These are phyloP conservation scores for Schlechtendalia chinensis DNA, from an alignment of 1,140 invertebrate genomes.

Conservation along the genomic window DNA sequence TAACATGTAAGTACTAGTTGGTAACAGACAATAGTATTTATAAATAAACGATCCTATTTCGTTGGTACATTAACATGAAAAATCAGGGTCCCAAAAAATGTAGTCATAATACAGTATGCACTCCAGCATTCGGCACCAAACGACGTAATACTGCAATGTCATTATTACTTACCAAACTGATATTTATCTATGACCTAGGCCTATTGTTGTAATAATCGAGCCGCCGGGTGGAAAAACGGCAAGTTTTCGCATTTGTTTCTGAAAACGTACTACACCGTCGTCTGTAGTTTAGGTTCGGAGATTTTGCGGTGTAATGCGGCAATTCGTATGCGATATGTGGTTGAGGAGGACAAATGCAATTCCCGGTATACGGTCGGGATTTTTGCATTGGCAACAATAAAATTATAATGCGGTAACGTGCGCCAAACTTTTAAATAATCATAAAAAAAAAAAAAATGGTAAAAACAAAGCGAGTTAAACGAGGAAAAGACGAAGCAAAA, in stretches of 20 bases:
- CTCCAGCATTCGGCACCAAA: too few species aligned
- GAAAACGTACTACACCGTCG: not conserved
- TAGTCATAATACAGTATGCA: too few species aligned
- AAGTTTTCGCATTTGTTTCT: conserved; percentile 10
- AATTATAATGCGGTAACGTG: conserved; percentile 37
- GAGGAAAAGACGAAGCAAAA: not conserved
- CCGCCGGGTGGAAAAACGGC: not conserved
- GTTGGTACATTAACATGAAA: too few species aligned
- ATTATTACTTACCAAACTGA: too few species aligned
- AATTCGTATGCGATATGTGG: conserved; percentile 30
- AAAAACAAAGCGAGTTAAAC: conserved; percentile 23
- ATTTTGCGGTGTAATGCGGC: conserved; percentile 15
- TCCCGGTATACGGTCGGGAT: conserved; percentile 1
- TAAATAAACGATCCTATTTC: too few species aligned
- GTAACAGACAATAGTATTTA: too few species aligned
- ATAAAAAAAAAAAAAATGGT: conserved; percentile 7
- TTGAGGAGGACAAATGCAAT: conserved; percentile 1
- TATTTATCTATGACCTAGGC: too few species aligned
- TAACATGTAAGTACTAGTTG: too few species aligned
- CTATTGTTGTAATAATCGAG: not conserved
- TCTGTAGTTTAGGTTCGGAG: not conserved
- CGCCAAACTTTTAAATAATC: conserved; percentile 38
- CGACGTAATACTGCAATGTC: too few species aligned
- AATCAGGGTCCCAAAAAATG: too few species aligned
- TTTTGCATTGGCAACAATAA: conserved; percentile 22